Evolutionary conservation across 2,888 invertebrate species (phyloP).

Genomic region (Junonia oenone): DNA sequence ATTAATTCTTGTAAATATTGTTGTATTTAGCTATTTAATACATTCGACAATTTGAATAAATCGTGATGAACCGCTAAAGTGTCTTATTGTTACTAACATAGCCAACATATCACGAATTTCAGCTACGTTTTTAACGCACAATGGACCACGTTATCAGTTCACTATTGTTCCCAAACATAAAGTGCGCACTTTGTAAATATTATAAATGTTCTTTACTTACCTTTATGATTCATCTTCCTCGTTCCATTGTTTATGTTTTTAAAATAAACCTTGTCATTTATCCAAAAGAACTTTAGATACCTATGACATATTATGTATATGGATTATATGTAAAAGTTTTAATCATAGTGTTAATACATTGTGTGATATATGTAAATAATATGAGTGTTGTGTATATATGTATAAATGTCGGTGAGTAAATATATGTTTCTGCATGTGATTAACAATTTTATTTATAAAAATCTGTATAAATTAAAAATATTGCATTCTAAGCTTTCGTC

Average conservation of each 20-base stretch:
- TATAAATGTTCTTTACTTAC: not conserved
- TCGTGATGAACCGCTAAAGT: slow-evolving; percentile 6
- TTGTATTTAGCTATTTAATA: not conserved
- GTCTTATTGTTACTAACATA: slow-evolving; percentile 18
- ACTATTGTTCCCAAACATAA: not conserved
- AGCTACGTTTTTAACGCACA: not conserved
- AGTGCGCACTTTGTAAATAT: not conserved
- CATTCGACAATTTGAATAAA: slow-evolving; percentile 16
- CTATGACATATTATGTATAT: too few species aligned
- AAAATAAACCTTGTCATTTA: too few species aligned
- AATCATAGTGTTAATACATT: not conserved
- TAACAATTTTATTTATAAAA: not conserved
- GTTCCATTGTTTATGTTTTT: too few species aligned
- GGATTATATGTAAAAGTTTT: not conserved
- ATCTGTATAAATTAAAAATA: not conserved
- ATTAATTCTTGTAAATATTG: slow-evolving; percentile 13
- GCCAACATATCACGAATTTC: not conserved
- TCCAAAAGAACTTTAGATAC: too few species aligned
- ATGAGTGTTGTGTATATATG: slow-evolving; percentile 24
- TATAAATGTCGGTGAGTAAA: slow-evolving; percentile 22
- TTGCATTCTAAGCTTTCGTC: not conserved
- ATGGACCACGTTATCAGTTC: not conserved
- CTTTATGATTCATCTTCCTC: too few species aligned
- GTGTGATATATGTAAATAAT: slow-evolving; percentile 18
- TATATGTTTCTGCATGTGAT: slow-evolving; percentile 9